Evolutionary conservation across 2,113 vertebrate species (phyloP), one percentile per base, ranked within the genome.

Genomic region (Dolichotis patagonum): DNA sequence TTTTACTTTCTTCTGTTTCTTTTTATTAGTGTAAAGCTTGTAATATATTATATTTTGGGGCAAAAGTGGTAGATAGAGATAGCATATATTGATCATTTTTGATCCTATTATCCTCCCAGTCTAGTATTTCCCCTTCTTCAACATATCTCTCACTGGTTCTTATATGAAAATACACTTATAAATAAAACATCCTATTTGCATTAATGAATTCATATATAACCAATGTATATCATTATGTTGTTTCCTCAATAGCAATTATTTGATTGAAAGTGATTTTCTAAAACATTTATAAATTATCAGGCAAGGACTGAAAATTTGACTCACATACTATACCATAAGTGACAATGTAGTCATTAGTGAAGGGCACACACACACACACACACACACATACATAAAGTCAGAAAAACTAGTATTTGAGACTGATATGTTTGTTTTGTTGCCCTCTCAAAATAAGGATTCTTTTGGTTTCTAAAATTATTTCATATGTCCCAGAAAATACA

Each of bases 281-380:
- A 92, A 85, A 87, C 35, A 69, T 95, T 91, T 81, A 82, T 87
- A 52, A 88, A 52, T 62, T 91, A 89, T 91, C 54, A 94, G 81
- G n/a, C 41, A 85, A 19, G 32, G 30, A 58, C 19, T 90, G 52
- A 83, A 78, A 81, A 84, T 78, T 58, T 93, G 82, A 80, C 84
- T 95, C 10, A 58, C 3, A 88, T 26, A 19, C 67, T 86, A 78
- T 84, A 73, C 35, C n/a, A 32, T 84, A 85, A 91, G 54, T 95
- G 65, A 85, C 78, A n/a, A 67, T 67, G 19, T 56, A 49, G 60
- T 41, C 24, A 11, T 14, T 35, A 71, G 56, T 30, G 0, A 88
- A 90, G 24, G 41, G 58, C 71, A 81, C 82, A 43, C 75, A 49
- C 6, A 26, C 7, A 75, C 16, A 56, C 54, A 20, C 16, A 56